These are phyloP conservation scores for Spodoptera littoralis DNA, from an alignment of 2,888 invertebrate genomes.

Conservation along the genomic window DNA sequence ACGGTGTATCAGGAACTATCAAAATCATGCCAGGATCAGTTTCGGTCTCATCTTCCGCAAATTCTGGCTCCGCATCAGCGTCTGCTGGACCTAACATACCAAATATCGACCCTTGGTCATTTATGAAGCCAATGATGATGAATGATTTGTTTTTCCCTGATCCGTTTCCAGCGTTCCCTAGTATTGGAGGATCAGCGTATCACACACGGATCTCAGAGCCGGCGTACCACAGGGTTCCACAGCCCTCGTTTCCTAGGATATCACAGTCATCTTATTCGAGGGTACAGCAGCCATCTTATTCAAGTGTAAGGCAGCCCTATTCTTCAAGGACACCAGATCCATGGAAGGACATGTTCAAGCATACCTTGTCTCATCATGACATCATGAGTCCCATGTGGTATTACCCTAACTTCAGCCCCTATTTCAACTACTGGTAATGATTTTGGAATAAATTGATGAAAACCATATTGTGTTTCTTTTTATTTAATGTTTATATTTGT, in stretches of 20 bases:
- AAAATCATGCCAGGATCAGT: constrained; percentile 71
- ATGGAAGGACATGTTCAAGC: constrained; percentile 61
- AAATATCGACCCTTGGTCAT: constrained; percentile 48
- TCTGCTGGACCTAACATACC: constrained; percentile 33
- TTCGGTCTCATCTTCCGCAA: constrained; percentile 68
- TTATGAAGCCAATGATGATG: constrained; percentile 50
- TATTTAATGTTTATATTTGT: background rate
- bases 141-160: constrained; percentile 53
- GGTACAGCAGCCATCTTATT: constrained; percentile 60
- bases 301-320: constrained; percentile 55
- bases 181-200: constrained; percentile 51
- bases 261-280: constrained; percentile 59
- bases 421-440: constrained; percentile 63
- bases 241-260: constrained; percentile 19
- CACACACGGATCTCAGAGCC: constrained; percentile 50
- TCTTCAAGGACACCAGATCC: constrained; percentile 47
- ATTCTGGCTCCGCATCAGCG: constrained; percentile 57
- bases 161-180: constrained; percentile 57
- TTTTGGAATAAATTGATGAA: constrained; percentile 47
- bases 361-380: constrained; percentile 54
- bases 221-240: constrained; percentile 54
- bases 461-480: constrained; percentile 2
- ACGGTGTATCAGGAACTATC: constrained; percentile 69
- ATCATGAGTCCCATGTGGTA: constrained; percentile 62
- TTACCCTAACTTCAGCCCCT: constrained; percentile 69